Conservation (phyloP, 1,140 invertebrate species). For the Eubasilissa regina region DNA sequence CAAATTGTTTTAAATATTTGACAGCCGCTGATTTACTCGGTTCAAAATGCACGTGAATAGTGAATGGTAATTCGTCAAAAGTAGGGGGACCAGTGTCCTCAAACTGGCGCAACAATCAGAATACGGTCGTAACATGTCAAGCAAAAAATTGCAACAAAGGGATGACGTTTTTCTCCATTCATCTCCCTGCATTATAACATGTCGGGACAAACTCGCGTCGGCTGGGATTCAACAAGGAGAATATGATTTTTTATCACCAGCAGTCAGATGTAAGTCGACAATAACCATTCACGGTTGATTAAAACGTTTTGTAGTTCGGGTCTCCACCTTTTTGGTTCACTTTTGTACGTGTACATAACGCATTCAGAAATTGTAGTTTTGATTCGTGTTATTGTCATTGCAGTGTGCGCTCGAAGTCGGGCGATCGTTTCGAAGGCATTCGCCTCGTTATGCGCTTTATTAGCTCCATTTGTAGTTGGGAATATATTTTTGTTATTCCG, state of each 20-base stretch:
- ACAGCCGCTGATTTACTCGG: conserved; percentile 19
- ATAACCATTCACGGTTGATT: conserved; percentile 60
- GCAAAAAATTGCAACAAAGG: conserved; percentile 61
- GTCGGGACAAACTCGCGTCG: conserved; percentile 42
- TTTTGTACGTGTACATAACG: conserved; percentile 47
- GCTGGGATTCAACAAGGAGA: conserved; percentile 26
- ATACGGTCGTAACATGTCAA: conserved; percentile 55
- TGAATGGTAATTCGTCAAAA: conserved; percentile 57
- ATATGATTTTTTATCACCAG: conserved; percentile 45
- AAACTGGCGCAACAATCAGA: conserved; percentile 56
- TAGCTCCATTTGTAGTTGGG: neutral
- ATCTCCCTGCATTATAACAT: conserved; percentile 34
- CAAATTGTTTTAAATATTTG: neutral
- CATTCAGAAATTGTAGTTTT: conserved; percentile 41
- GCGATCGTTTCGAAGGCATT: conserved; percentile 7
- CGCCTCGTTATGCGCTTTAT: conserved; percentile 36
- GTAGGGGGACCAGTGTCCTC: conserved; percentile 45
- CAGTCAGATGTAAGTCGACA: conserved; percentile 56
- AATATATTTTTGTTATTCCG: conserved; percentile 25
- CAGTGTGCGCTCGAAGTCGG: conserved; percentile 14
- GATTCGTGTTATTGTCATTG: conserved; percentile 44
- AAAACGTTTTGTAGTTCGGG: conserved; percentile 58
- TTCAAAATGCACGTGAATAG: conserved; percentile 46
- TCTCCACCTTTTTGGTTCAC: conserved; percentile 46
- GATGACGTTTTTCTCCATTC: conserved; percentile 49